Percentiles rank a stretch among this genome's conserved stretches.
These are phyloP conservation scores for Gadus macrocephalus DNA, from an alignment of 2,113 vertebrate genomes.

Conservation along the genomic window DNA sequence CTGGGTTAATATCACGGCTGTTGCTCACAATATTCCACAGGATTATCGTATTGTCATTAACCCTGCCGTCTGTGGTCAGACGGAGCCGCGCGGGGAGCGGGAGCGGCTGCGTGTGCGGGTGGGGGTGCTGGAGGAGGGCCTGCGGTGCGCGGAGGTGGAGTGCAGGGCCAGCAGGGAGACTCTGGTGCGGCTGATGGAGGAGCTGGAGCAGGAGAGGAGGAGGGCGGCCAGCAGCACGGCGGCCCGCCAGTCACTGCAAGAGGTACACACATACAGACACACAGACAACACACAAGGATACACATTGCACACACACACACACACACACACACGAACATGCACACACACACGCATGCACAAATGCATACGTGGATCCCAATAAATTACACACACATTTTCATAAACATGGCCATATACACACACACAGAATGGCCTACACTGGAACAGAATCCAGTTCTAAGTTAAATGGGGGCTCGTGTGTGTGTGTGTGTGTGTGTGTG, in stretches of 20 bases:
- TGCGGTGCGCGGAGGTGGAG: constrained; percentile 79
- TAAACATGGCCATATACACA: background rate
- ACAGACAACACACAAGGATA: background rate
- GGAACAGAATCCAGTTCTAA: no score
- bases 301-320: background rate
- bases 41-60: background rate
- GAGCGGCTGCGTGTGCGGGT: constrained; percentile 65
- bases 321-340: background rate
- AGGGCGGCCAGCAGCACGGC: constrained; percentile 57
- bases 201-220: constrained; percentile 75
- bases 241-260: constrained; percentile 69
- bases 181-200: constrained; percentile 78
- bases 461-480: no score
- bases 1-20: no score
- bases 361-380: background rate
- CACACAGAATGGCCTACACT: background rate
- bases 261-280: constrained; percentile 63
- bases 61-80: constrained; percentile 44
- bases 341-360: background rate
- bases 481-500: no score
- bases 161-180: constrained; percentile 85
- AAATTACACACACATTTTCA: background rate
- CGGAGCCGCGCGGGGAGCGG: constrained; percentile 72
- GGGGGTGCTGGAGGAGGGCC: constrained; percentile 72
- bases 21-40: background rate